These are phyloP conservation scores for Atherix ibis DNA, from an alignment of 2,888 invertebrate genomes.

Conservation along the genomic window DNA sequence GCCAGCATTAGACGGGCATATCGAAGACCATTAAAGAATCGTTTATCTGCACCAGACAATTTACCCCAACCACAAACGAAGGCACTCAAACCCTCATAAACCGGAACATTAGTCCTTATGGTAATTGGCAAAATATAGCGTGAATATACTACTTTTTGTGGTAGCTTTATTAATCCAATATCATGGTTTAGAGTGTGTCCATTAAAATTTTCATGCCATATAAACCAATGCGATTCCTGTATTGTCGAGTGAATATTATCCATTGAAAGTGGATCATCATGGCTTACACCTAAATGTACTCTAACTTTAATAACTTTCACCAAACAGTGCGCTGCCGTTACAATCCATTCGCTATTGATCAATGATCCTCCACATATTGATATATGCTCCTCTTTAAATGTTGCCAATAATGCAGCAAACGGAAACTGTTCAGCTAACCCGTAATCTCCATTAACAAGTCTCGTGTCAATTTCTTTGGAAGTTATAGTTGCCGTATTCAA, in stretches of 20 bases:
- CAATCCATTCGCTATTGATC: slow-evolving; percentile 25
- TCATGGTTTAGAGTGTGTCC: slow-evolving; percentile 26
- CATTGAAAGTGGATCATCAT: no score
- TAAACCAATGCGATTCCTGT: slow-evolving; percentile 24
- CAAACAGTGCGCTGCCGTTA: slow-evolving; percentile 30
- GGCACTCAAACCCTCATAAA: slow-evolving; percentile 20
- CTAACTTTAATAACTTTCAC: slow-evolving; percentile 26
- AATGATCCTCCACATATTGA: slow-evolving; percentile 31
- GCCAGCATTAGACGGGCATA: slow-evolving; percentile 27
- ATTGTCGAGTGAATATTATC: no score
- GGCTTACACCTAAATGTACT: slow-evolving; percentile 29
- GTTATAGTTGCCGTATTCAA: no score
- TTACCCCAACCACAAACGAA: slow-evolving; percentile 31
- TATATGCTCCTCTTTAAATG: no score
- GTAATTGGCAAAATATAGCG: slow-evolving; percentile 23
- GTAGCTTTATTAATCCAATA: slow-evolving; percentile 26
- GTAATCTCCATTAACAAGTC: slow-evolving; percentile 13
- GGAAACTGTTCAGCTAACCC: slow-evolving; percentile 24
- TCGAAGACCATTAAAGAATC: slow-evolving; percentile 22
- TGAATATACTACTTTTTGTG: slow-evolving; percentile 20
- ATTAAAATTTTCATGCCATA: slow-evolving; percentile 25
- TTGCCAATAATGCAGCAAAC: no score
- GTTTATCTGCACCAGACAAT: slow-evolving; percentile 10
- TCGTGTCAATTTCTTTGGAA: no score
- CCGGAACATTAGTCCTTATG: slow-evolving; percentile 13